Evolutionary conservation across 1,140 invertebrate species (phyloP).

Genomic region (Drosophila mayri): DNA sequence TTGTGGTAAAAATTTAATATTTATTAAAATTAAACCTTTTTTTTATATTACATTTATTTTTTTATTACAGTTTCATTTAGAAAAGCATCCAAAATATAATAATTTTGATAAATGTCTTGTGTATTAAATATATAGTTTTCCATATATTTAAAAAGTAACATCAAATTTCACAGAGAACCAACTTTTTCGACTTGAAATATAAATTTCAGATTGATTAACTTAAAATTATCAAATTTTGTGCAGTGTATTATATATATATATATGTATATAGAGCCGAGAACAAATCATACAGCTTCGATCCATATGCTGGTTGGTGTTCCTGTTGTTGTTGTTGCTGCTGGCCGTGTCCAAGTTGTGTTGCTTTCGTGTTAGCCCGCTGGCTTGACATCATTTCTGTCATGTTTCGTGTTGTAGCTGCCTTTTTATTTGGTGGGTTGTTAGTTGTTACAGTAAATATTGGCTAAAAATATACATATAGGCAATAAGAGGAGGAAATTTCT

Average conservation of each 20-base stretch:
- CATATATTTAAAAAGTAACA: too few species aligned
- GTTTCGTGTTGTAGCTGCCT: slow-evolving; percentile 55
- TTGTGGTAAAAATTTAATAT: too few species aligned
- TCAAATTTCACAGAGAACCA: too few species aligned
- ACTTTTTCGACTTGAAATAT: background rate
- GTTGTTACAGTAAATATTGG: slow-evolving; percentile 32
- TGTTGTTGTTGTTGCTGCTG: slow-evolving; percentile 36
- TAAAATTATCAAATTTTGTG: background rate
- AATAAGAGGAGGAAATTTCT: background rate
- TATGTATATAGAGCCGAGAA: slow-evolving; percentile 9
- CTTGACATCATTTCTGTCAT: slow-evolving; percentile 79
- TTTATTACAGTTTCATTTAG: too few species aligned
- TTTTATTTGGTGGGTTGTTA: slow-evolving; percentile 41
- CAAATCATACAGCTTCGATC: slow-evolving; percentile 40
- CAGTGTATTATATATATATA: background rate
- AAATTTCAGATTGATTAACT: background rate
- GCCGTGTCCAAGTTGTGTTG: slow-evolving; percentile 44
- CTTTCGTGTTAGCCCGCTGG: slow-evolving; percentile 59
- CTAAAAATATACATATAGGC: background rate
- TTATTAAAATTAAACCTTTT: too few species aligned
- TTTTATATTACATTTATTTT: too few species aligned
- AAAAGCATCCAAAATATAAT: too few species aligned
- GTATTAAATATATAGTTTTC: too few species aligned
- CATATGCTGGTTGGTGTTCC: slow-evolving; percentile 50
- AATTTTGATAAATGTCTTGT: too few species aligned